Evolutionary conservation across 2,888 invertebrate species (phyloP).

Genomic region (Nomada fucata): DNA sequence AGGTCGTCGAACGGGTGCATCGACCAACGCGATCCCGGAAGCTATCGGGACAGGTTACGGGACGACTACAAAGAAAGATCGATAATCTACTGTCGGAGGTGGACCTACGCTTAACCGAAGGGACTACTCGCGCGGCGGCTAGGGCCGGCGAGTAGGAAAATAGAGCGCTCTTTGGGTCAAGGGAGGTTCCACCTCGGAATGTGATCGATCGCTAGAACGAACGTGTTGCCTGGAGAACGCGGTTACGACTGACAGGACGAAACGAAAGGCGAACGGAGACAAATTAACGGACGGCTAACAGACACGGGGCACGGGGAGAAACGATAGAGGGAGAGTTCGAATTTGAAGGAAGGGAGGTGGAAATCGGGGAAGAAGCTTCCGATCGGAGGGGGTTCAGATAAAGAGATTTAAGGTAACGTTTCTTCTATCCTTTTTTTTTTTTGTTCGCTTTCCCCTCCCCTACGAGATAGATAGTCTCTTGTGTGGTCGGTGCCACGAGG

Average conservation of each 20-base stretch:
- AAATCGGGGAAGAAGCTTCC: too few relatives aligned
- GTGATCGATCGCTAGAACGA: slow-evolving; percentile 15
- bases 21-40: neutral
- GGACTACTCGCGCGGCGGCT: slow-evolving; percentile 5
- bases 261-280: too few relatives aligned
- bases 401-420: slow-evolving; percentile 19
- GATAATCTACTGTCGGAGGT: slow-evolving; percentile 22
- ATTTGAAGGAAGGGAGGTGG: too few relatives aligned
- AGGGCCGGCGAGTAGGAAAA: slow-evolving; percentile 18
- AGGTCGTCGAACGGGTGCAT: neutral
- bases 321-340: neutral
- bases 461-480: slow-evolving; percentile 6
- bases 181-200: slow-evolving; percentile 30
- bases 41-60: neutral
- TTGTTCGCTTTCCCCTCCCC: neutral
- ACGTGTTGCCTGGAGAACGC: neutral
- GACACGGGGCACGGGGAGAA: neutral
- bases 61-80: neutral
- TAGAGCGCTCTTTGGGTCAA: slow-evolving; percentile 29
- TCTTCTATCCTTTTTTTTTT: too few relatives aligned
- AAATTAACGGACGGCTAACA: too few relatives aligned
- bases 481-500: slow-evolving; percentile 29
- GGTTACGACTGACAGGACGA: neutral
- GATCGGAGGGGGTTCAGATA: slow-evolving; percentile 31
- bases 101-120: slow-evolving; percentile 15